phyloP scores from a whole-genome alignment of 2,888 invertebrate species.

The Lottia gigantea region DNA sequence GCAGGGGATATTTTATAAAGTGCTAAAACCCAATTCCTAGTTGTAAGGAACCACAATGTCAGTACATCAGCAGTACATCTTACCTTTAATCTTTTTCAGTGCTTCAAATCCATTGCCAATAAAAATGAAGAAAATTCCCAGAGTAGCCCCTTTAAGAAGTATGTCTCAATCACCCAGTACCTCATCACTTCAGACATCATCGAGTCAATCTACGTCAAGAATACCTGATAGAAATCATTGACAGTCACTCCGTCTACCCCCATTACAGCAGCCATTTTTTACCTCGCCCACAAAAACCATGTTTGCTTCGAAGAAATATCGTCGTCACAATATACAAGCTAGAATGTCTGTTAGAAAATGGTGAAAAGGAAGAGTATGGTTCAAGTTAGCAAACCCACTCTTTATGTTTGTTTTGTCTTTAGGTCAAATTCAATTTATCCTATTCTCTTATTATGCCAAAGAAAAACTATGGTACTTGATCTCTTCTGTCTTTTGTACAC shows the following conservation, averaged over 20 bases:
- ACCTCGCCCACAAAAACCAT: conserved; percentile 38
- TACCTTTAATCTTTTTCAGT: conserved; percentile 14
- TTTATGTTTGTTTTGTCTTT: too few species aligned
- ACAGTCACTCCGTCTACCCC: conserved; percentile 62
- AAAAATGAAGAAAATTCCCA: conserved; percentile 30
- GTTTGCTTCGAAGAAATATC: conserved; percentile 48
- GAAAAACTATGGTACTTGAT: too few species aligned
- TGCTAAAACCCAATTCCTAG: background rate
- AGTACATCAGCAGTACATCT: too few species aligned
- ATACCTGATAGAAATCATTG: conserved; percentile 42
- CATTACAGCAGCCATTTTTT: conserved; percentile 47
- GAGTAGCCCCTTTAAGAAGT: conserved; percentile 17
- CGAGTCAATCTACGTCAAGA: conserved; percentile 19
- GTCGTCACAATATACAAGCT: conserved; percentile 33
- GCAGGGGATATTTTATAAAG: too few species aligned
- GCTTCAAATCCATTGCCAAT: conserved; percentile 33
- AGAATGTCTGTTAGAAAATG: background rate
- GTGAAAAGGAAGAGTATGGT: too few species aligned
- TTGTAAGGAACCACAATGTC: background rate
- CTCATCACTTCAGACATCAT: conserved; percentile 16
- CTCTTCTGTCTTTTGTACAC: too few species aligned
- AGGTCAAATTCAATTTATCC: too few species aligned
- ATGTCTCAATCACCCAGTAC: conserved; percentile 17
- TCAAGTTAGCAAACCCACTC: too few species aligned
- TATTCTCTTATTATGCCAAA: too few species aligned